A percentile compares a stretch with the other conserved stretches of the same genome.
phyloP scores from a whole-genome alignment of 2,888 invertebrate genomes.

The Zaprionus obscuricornis region DNA sequence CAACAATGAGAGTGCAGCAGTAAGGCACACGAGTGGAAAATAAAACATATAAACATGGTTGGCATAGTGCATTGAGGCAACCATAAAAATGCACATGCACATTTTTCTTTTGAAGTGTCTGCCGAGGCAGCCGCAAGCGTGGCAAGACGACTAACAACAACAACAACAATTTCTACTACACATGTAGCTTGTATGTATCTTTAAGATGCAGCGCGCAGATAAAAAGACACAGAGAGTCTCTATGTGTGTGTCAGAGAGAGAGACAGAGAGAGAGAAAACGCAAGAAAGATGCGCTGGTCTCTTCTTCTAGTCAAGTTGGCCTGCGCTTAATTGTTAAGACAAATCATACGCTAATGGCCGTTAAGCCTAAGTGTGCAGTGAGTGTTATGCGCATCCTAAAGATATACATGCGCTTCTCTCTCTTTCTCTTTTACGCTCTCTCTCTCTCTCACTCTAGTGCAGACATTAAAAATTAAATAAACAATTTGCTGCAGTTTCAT shows the following conservation, averaged over 20 bases:
- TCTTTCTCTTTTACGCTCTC: neutral
- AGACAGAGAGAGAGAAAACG: neutral
- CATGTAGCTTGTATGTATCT: constrained; percentile 49
- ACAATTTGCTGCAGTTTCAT: constrained; percentile 78
- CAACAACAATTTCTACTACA: constrained; percentile 11
- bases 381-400: constrained; percentile 39
- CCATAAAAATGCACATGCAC: constrained; percentile 50
- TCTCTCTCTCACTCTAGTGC: constrained; percentile 22
- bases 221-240: constrained; percentile 29
- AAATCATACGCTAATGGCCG: constrained; percentile 78
- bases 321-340: constrained; percentile 76
- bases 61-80: constrained; percentile 31
- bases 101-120: constrained; percentile 68
- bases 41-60: constrained; percentile 57
- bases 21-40: constrained; percentile 49
- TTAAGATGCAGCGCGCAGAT: constrained; percentile 56
- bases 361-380: constrained; percentile 67
- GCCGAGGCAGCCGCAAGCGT: constrained; percentile 52
- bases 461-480: constrained; percentile 78
- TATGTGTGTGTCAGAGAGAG: neutral
- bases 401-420: constrained; percentile 29
- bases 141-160: constrained; percentile 21
- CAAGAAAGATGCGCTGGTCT: neutral
- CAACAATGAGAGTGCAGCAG: constrained; percentile 6
- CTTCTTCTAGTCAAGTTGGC: constrained; percentile 21